phyloP scores from a whole-genome alignment of 2,113 vertebrate species.

The Bettongia penicillata region DNA sequence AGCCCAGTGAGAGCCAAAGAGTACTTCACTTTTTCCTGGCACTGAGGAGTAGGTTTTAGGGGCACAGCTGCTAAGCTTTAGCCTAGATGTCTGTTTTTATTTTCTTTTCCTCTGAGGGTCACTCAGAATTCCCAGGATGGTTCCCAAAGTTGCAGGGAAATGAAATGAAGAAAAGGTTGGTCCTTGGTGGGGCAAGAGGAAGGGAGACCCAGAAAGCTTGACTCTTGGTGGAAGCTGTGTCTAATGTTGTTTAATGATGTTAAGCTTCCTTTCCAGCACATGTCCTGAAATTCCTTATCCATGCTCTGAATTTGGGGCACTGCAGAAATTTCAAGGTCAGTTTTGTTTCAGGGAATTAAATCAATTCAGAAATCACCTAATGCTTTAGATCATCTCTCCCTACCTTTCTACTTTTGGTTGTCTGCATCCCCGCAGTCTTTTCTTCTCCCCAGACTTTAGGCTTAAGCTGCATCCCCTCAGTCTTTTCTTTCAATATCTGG shows the following conservation, averaged over 20 bases:
- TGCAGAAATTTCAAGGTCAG: neutral
- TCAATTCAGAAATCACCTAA: neutral
- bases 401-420: too few relatives aligned
- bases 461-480: too few relatives aligned
- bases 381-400: too few relatives aligned
- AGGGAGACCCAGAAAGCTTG: neutral
- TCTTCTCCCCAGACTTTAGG: too few relatives aligned
- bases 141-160: neutral
- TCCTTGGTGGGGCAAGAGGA: neutral
- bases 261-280: neutral
- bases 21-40: constrained; percentile 60
- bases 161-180: neutral
- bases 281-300: neutral
- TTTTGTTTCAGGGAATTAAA: neutral
- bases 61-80: constrained; percentile 67
- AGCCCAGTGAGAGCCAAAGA: constrained; percentile 67
- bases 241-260: neutral
- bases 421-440: too few relatives aligned
- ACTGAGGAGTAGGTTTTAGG: constrained; percentile 67
- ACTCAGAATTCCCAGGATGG: constrained; percentile 55
- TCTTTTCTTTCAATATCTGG: too few relatives aligned
- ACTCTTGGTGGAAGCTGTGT: too few relatives aligned
- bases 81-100: constrained; percentile 40
- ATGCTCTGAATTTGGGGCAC: neutral
- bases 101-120: neutral